A percentile compares a stretch with the other conserved stretches of the same genome.
Evolutionary conservation across 2,888 invertebrate species (phyloP).

Genomic region (Microctonus aethiopoides): DNA sequence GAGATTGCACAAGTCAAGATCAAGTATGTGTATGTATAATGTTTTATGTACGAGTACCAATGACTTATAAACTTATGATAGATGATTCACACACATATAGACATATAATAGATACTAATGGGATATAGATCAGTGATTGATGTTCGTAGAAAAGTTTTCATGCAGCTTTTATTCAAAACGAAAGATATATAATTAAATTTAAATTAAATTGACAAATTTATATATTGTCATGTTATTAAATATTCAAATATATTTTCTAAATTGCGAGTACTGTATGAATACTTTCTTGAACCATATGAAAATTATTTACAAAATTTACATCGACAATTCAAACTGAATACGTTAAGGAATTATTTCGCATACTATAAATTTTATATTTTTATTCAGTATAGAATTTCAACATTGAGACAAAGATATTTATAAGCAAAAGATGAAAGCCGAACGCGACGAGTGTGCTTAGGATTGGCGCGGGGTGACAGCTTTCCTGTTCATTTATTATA

Average conservation of each 20-base stretch:
- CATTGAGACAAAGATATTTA: background rate
- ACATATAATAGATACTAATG: background rate
- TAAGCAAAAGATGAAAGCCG: background rate
- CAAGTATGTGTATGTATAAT: background rate
- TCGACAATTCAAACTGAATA: constrained; percentile 42
- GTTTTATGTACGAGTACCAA: background rate
- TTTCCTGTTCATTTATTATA: constrained; percentile 1
- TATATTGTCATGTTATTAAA: too few relatives aligned
- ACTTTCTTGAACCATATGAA: background rate
- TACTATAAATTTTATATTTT: background rate
- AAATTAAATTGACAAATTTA: too few relatives aligned
- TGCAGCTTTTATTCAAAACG: background rate
- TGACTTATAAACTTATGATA: background rate
- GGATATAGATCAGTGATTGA: background rate
- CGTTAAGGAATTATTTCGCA: background rate
- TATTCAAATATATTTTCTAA: too few relatives aligned
- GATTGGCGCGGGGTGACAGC: constrained; percentile 27
- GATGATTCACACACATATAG: background rate
- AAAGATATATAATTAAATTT: background rate
- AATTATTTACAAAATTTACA: constrained; percentile 32
- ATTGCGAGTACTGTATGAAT: constrained; percentile 5
- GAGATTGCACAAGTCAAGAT: background rate
- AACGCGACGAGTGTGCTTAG: constrained; percentile 31
- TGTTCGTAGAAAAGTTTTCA: background rate
- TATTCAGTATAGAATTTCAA: background rate